Percentiles rank a stretch among this genome's conserved stretches.
These are phyloP conservation scores for Drosophila engyochracea DNA, from an alignment of 2,888 invertebrate species.

Conservation along the genomic window DNA sequence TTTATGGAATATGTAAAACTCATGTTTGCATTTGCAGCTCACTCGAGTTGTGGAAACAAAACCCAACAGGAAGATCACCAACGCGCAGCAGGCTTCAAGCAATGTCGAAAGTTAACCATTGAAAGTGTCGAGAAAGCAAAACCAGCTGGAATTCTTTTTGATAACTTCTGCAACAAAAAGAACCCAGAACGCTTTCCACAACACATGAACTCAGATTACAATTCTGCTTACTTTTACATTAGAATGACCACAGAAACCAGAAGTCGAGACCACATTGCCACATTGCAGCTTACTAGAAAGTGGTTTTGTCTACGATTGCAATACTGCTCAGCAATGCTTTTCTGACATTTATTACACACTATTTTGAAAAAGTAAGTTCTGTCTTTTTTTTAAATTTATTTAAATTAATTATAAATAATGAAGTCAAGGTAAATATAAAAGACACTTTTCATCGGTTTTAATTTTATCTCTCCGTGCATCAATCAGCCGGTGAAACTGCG, in stretches of 20 bases:
- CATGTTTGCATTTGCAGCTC: constrained; percentile 20
- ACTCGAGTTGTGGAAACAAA: constrained; percentile 22
- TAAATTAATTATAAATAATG: neutral
- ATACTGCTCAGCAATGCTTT: neutral
- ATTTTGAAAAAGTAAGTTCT: neutral
- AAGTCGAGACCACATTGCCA: neutral
- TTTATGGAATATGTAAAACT: constrained; percentile 50
- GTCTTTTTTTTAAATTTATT: neutral
- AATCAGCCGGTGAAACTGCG: neutral
- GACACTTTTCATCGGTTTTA: neutral
- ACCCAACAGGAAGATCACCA: constrained; percentile 10
- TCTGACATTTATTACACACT: neutral
- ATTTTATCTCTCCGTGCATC: neutral
- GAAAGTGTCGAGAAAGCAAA: neutral
- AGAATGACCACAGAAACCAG: too few relatives aligned
- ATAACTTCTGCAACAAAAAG: neutral
- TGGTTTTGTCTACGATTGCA: neutral
- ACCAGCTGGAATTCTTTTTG: neutral
- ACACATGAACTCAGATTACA: neutral
- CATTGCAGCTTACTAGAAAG: neutral
- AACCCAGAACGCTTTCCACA: neutral
- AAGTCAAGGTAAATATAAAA: neutral
- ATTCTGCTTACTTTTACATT: neutral
- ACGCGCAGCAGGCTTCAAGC: constrained; percentile 7
- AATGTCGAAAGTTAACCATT: constrained; percentile 21